Evolutionary conservation across 1,140 invertebrate genomes (phyloP), one percentile per base, ranked within the genome.

Genomic region (Grapholita molesta): DNA sequence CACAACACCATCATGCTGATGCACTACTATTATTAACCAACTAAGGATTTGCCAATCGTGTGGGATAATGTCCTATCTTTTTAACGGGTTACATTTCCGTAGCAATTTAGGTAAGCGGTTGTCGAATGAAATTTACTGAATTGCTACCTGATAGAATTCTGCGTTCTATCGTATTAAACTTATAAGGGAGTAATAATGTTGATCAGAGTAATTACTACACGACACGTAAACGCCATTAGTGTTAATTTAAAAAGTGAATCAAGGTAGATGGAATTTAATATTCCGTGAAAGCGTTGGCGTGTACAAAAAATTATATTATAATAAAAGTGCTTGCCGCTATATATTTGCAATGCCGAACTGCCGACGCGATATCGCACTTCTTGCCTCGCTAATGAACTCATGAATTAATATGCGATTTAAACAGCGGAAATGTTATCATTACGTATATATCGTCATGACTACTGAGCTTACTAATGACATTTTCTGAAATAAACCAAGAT

Each of bases 11-110:
- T 73, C 75, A 76, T 72, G 73, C 64, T 57, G 38, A 66, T 69
- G 74, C 66, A 69, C 66, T 67, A 70, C 74, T 67, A 82, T 78
- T 76, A 84, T 76, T 28, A 5, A 61, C 24, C 25, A 30, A 25
- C 55, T 8, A 12, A 21, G n/a, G 25, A 30, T 61, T 28, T 61
- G 24, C 24, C 55, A 61, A 61, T 61, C 55, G 12, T n/a, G 18
- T 48, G 42, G 18, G 42, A 48, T 48, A 48, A 48, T 48, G 42
- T 18, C 42, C 42, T 48, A 48, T 21, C 42, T 48, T 48, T 48
- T 48, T 48, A 48, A 48, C 42, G 42, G 42, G 15, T 48, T 48
- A n/a, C 42, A 21, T 48, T 21, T 21, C 42, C 42, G 42, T 48
- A 48, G 42, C 18, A 48, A 21, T 18, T 48, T 21, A 48, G 35